These are phyloP conservation scores for Patella caerulea DNA, from an alignment of 2,888 invertebrate species.

Conservation along the genomic window DNA sequence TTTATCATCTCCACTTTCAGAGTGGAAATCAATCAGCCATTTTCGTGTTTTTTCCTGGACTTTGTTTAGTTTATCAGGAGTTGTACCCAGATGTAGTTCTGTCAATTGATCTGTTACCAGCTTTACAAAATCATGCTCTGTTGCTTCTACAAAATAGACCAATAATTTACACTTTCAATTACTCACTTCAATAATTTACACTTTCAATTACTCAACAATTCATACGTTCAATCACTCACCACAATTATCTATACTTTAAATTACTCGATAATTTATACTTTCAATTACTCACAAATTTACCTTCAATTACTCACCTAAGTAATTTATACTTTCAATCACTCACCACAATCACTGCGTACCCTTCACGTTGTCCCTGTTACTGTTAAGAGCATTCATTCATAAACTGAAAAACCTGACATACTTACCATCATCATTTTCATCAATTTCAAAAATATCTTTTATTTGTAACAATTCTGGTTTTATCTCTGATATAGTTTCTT, in stretches of 20 bases:
- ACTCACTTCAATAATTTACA: too few species aligned
- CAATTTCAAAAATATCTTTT: conserved; percentile 75
- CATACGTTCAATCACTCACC: neutral
- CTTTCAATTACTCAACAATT: neutral
- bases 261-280: too few species aligned
- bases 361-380: too few species aligned
- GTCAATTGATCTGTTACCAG: conserved; percentile 59
- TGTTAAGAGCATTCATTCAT: too few species aligned
- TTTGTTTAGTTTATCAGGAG: conserved; percentile 75
- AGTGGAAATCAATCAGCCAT: conserved; percentile 53
- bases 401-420: neutral
- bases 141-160: conserved; percentile 34
- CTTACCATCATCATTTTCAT: conserved; percentile 52
- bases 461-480: conserved; percentile 86
- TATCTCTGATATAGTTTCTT: conserved; percentile 75
- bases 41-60: conserved; percentile 68
- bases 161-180: neutral
- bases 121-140: conserved; percentile 65
- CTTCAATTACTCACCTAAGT: too few species aligned
- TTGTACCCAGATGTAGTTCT: conserved; percentile 60
- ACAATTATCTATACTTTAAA: too few species aligned
- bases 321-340: too few species aligned
- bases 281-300: too few species aligned
- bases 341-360: too few species aligned
- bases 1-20: conserved; percentile 35